phyloP scores from a whole-genome alignment of 2,797 vertebrate species.

The Sardinella longiceps region DNA sequence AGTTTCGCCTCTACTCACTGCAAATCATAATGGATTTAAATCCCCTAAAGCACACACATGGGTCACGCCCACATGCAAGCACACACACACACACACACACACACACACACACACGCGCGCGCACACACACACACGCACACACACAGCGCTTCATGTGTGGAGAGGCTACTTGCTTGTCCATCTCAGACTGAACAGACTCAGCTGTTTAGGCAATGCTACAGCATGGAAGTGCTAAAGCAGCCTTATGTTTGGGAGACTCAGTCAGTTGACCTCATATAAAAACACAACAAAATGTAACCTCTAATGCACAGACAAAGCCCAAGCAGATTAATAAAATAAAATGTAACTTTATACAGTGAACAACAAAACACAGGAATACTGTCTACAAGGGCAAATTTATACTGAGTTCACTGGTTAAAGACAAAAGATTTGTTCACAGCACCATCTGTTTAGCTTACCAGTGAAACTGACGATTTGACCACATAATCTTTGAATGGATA shows the following conservation, averaged over 20 bases:
- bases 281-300: not conserved
- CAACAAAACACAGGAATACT: too few species aligned
- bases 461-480: too few species aligned
- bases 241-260: not conserved
- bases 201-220: not conserved
- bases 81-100: not conserved
- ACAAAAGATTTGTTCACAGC: too few species aligned
- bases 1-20: constrained; percentile 79
- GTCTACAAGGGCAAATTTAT: too few species aligned
- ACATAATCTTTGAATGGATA: too few species aligned
- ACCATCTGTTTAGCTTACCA: too few species aligned
- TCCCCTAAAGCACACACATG: constrained; percentile 34
- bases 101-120: not conserved
- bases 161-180: not conserved
- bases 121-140: not conserved
- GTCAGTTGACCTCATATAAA: not conserved
- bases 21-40: constrained; percentile 68
- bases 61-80: too few species aligned
- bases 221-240: not conserved
- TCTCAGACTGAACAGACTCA: not conserved
- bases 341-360: too few species aligned
- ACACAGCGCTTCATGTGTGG: not conserved
- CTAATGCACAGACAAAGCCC: not conserved
- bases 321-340: not conserved
- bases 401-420: too few species aligned